Base-by-base conservation (phyloP, 64 coral and sea anemone species). In the Montipora foliosa region DNA sequence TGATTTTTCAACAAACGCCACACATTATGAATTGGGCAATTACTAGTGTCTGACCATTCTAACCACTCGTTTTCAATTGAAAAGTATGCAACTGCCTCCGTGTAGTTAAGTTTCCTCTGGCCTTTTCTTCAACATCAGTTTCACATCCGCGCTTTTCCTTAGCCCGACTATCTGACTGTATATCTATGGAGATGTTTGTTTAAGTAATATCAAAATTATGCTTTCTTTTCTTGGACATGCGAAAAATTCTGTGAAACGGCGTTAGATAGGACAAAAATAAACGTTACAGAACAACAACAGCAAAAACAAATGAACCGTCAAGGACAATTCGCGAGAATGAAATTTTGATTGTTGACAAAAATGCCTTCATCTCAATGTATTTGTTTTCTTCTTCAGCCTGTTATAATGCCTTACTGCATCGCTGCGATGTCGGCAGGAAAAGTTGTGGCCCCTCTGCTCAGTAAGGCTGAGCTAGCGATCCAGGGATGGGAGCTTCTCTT, bases 401-500 rank as follows among this genome's bases (percentile, higher is more conserved):
- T 95, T 15, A 86, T 95, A 62, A 95, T 95, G 93, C 93, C 93
- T 12, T 90, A 95, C 71, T 75, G 87, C 12, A 78, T 95, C 67
- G 80, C 93, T 49, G 79, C 93, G 15, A 95, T 95, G 93, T 95
- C 93, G 7, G 29, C 76, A 1, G 93, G 93, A 29, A 95, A 95
- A 79, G 93, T 95, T 45, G 46, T 95, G 22, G 93, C 93, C 5
- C 93, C 93, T 6, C 88, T 95, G 4, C 45, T 95, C 14, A 79
- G 71, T 20, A 95, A 79, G 57, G 79, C 80, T 2, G 93, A 95
- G 88, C 44, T 90, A 4, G 19, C 19, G 21, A 78, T 90, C 19
- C 93, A 90, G 52, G 93, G 93, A 68, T 95, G 93, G 93, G 87
- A 95, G 44, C 49, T 90, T 49, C 60, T 95, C 0, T 95, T 95